Base-by-base conservation (phyloP, 2,113 vertebrate species). In the Carassius gibelio region DNA sequence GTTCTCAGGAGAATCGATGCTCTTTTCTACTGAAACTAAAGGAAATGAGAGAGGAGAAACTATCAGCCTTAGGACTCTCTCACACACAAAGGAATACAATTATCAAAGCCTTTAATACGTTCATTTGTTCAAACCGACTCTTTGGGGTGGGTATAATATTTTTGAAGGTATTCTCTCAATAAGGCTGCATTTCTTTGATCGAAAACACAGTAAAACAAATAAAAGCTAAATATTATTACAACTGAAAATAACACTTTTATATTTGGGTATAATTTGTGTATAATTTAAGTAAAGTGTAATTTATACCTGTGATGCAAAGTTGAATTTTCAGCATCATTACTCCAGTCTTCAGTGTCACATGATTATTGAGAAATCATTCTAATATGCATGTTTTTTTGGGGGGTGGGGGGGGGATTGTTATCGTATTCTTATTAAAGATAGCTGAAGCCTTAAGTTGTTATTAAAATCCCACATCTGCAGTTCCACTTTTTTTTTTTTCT, bases 1-100 rank as follows among this genome's bases (percentile, higher is more conserved):
- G 55, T 61, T 76, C 83, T 75, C 72, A 15, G 71, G 34, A 64
- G 21, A n/a, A 72, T 84, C 2, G 34, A 68, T 79, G 84, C 71
- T 71, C 72, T 76, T 76, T 75, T 85, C 34, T 17, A 79, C 72
- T 80, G 48, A 23, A 85, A 55, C 42, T 71, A 68, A 45, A 48
- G 64, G 36, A 85, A 78, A 71, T 61, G 34, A 80, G 75, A 77
- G 17, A 38, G 21, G 34, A 80, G 10, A 71, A 59, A 71, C 50
- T 45, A 85, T 66, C 59, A 69, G 38, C 10, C 1, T 30, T 30
- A 21, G 76, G 71, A 84, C 69, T 75, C 10, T 59, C 48, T 57
- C 34, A 61, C 50, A 71, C 45, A 84, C 10, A 48, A 59, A 81
- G 38, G 48, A 55, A 62, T 38, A 62, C n/a, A 74, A 45, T 42